phyloP scores from a whole-genome alignment of 2,888 invertebrate genomes.

The Diaphora mendica region DNA sequence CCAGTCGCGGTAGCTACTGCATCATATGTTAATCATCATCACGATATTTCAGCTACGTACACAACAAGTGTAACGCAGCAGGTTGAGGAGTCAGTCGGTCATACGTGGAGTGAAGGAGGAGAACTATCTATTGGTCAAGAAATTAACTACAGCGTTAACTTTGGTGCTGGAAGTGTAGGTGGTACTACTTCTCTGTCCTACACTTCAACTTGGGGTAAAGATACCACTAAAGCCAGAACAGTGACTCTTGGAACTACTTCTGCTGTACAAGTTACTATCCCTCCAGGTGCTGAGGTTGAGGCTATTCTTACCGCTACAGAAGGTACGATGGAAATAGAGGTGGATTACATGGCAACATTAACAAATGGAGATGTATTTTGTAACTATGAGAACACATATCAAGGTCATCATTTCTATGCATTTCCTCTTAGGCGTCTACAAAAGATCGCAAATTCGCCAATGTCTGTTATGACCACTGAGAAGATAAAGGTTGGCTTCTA shows the following conservation, averaged over 20 bases:
- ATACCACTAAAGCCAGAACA: background rate
- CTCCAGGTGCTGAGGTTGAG: background rate
- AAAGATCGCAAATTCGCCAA: background rate
- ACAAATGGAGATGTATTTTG: slow-evolving; percentile 2
- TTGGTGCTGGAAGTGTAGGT: background rate
- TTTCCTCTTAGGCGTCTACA: background rate
- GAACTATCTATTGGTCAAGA: too few species aligned
- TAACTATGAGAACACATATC: background rate
- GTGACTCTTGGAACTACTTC: background rate
- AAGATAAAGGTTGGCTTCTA: background rate
- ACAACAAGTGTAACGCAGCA: background rate
- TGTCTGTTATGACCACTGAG: background rate
- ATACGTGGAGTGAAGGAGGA: too few species aligned
- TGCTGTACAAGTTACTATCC: background rate
- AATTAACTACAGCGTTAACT: background rate
- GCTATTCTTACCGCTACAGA: background rate
- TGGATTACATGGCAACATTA: background rate
- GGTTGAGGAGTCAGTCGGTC: background rate
- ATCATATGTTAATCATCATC: too few species aligned
- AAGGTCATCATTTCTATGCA: background rate
- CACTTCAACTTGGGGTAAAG: background rate
- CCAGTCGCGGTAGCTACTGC: background rate
- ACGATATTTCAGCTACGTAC: background rate
- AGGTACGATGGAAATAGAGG: background rate
- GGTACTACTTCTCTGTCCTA: background rate